Evolutionary conservation across 2,888 invertebrate genomes (phyloP).

Genomic region (Aphodius granarius): DNA sequence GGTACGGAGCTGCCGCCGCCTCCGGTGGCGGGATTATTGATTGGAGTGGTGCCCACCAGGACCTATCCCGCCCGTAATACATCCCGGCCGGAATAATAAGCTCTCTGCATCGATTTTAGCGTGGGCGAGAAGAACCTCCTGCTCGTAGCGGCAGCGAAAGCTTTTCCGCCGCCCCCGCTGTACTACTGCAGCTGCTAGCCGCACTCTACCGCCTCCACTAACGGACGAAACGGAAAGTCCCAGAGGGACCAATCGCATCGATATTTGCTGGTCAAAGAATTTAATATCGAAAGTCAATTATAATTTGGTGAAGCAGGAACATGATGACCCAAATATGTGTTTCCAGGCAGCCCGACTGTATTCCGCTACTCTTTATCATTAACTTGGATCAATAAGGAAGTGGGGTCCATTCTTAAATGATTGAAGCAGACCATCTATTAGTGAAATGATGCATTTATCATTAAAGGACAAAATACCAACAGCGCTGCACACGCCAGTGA

Average conservation of each 20-base stretch:
- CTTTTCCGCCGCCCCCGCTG: background rate
- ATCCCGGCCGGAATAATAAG: background rate
- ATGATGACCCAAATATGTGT: too few relatives aligned
- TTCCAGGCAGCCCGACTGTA: too few relatives aligned
- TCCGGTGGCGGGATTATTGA: background rate
- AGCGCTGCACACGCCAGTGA: too few relatives aligned
- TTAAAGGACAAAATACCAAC: too few relatives aligned
- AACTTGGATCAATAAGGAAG: too few relatives aligned
- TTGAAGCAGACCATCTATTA: too few relatives aligned
- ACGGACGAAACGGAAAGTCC: background rate
- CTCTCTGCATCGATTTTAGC: background rate
- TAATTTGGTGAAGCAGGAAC: too few relatives aligned
- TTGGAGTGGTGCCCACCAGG: background rate
- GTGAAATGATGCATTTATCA: too few relatives aligned
- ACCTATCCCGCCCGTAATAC: background rate
- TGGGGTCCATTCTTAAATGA: too few relatives aligned
- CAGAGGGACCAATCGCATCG: background rate
- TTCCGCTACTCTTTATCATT: too few relatives aligned
- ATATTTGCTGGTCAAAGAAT: too few relatives aligned
- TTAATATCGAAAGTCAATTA: too few relatives aligned
- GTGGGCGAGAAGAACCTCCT: background rate
- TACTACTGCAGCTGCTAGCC: background rate
- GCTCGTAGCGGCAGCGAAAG: background rate
- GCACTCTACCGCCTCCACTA: background rate
- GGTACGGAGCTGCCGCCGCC: background rate